Conservation (phyloP, 2,888 invertebrate genomes). For the Ferdinandea cuprea region DNA sequence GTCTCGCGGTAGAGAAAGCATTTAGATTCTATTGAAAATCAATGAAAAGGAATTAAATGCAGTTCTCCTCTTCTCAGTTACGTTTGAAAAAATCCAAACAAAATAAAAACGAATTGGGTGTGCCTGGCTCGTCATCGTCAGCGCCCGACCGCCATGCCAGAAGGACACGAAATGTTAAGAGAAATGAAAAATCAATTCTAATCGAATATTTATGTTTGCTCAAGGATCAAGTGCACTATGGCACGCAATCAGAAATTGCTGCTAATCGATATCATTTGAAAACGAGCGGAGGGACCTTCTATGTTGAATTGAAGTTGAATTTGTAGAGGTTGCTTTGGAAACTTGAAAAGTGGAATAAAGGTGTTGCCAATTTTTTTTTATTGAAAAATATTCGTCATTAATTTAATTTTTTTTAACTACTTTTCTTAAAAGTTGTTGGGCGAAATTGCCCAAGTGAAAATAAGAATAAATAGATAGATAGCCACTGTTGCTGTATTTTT, state of each 20-base stretch:
- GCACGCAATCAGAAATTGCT: constrained; percentile 22
- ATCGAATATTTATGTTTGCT: constrained; percentile 52
- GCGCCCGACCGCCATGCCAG: no score
- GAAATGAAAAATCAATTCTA: constrained; percentile 45
- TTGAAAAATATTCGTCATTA: not conserved
- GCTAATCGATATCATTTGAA: constrained; percentile 57
- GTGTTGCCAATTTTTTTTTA: constrained; percentile 47
- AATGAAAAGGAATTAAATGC: constrained; percentile 30
- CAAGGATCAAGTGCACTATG: constrained; percentile 59
- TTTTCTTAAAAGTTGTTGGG: no score
- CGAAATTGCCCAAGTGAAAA: no score
- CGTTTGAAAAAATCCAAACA: not conserved
- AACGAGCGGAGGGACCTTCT: constrained; percentile 15
- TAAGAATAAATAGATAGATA: no score
- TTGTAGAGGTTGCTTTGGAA: constrained; percentile 37
- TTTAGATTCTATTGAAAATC: constrained; percentile 39
- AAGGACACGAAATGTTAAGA: constrained; percentile 27
- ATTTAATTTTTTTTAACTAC: not conserved
- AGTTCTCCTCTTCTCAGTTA: not conserved
- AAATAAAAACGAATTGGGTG: not conserved
- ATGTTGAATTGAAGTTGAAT: not conserved
- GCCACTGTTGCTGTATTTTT: no score
- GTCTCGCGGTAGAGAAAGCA: constrained; percentile 8
- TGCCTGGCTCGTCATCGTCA: no score
- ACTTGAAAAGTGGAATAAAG: constrained; percentile 17